Evolutionary conservation across 2,797 vertebrate species (phyloP).

Genomic region (Anguilla marmorata): DNA sequence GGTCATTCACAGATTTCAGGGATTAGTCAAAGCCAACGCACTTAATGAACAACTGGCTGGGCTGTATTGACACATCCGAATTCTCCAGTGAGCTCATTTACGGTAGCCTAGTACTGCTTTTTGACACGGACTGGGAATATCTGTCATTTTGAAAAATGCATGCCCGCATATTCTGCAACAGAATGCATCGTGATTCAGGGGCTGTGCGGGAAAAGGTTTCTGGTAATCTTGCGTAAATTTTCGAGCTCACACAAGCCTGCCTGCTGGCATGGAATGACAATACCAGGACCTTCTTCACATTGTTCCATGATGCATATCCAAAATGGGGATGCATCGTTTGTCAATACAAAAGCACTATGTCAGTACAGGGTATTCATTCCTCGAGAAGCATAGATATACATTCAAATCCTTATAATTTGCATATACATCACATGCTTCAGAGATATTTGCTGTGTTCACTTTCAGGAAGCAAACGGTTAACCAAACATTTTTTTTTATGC

Average conservation of each 20-base stretch:
- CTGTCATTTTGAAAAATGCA: constrained; percentile 40
- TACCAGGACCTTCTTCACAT: neutral
- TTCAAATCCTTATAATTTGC: neutral
- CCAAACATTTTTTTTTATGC: neutral
- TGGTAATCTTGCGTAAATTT: constrained; percentile 26
- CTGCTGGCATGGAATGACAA: neutral
- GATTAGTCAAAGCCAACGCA: neutral
- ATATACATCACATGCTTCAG: neutral
- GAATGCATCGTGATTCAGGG: neutral
- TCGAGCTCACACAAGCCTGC: neutral
- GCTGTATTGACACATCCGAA: neutral
- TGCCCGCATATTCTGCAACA: neutral
- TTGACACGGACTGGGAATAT: neutral
- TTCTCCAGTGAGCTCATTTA: neutral
- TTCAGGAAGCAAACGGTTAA: neutral
- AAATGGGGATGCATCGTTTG: neutral
- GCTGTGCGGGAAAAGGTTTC: neutral
- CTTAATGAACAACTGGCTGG: neutral
- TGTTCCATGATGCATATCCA: neutral
- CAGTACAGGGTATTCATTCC: neutral
- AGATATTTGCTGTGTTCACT: neutral
- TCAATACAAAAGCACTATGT: neutral
- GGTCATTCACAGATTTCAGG: neutral
- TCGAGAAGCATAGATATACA: neutral
- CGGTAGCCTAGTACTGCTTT: neutral